Base-by-base conservation (phyloP, 2,113 vertebrate species). In the Nibea albiflora region DNA sequence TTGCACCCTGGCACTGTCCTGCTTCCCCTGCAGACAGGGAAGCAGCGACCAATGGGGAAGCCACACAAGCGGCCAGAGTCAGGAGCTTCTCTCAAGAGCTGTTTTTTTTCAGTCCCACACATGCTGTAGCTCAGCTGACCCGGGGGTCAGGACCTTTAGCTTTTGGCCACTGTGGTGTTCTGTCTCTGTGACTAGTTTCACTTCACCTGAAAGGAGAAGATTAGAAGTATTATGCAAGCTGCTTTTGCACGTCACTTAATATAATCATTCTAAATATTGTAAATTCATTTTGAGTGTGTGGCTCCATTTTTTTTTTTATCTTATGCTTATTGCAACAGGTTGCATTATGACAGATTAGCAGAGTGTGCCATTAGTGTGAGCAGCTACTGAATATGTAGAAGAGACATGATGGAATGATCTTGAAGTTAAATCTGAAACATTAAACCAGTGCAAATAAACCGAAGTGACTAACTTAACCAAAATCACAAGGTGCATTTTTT, bases 21-120 rank as follows among this genome's bases (percentile, higher is more conserved):
- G 85, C 94, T 95, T 95, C 95, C 94, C 88, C 92, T 93, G 80
- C 92, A 94, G 94, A 95, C 94, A 85, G 85, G 93, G 95, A 95
- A 95, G 84, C 92, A 88, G 92, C 78, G 78, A 93, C 90, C 80
- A 14, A 92, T 81, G 91, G 87, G 89, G 93, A 94, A 94, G 92
- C 93, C 94, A 90, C 93, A 93, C 88, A 88, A 26, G 78, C 85
- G 50, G 85, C 84, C 67, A 84, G 49, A 26, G 50, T 76, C 79
- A 68, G 79, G 80, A 87, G 85, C 86, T 91, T 93, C 92, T 88
- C 85, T 81, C 73, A 68, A 77, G 76, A 85, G 86, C 84, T 85
- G 86, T 67, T 78, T 88, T 31, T 85, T 87, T 70, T 75, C 76
- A 62, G 58, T 89, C 85, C 67, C 84, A 81, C 86, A 80, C 89